A percentile compares a stretch with the other conserved stretches of the same genome.
These are phyloP conservation scores for Pinctada fucata DNA, from an alignment of 2,888 invertebrate genomes.

Conservation along the genomic window DNA sequence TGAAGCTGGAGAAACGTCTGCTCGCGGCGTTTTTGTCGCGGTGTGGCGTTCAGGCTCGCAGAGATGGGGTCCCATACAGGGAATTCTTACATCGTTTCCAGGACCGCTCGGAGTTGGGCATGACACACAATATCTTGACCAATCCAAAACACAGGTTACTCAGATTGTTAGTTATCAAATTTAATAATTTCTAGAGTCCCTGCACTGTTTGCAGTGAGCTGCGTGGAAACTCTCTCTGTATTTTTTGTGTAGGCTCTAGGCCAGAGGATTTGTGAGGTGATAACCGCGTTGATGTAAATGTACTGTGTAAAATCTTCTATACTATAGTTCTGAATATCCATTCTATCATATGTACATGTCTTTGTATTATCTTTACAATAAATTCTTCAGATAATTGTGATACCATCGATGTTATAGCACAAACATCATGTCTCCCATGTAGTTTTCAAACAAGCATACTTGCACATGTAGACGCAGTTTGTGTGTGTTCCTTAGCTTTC, in stretches of 20 bases:
- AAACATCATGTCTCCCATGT: no score
- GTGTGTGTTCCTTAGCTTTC: no score
- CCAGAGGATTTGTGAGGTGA: background rate
- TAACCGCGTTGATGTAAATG: no score
- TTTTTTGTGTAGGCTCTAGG: background rate
- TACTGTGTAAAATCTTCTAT: no score
- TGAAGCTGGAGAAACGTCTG: conserved; percentile 71
- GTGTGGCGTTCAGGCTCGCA: conserved; percentile 68
- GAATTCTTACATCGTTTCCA: conserved; percentile 77
- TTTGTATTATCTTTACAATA: no score
- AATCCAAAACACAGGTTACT: conserved; percentile 74
- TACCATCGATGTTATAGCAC: no score
- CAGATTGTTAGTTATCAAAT: conserved; percentile 50
- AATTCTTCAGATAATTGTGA: no score
- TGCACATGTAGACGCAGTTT: no score
- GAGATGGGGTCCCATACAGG: conserved; percentile 72
- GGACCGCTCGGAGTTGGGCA: conserved; percentile 75
- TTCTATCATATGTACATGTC: no score
- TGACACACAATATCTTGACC: conserved; percentile 74
- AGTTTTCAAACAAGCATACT: no score
- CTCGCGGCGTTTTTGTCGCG: conserved; percentile 74
- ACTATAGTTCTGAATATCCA: no score
- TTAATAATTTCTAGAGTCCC: conserved; percentile 29
- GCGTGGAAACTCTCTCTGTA: conserved; percentile 13
- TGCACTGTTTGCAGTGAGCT: conserved; percentile 31